Evolutionary conservation across 2,888 invertebrate genomes (phyloP), one percentile per base, ranked within the genome.

Genomic region (Watsonalla binaria): DNA sequence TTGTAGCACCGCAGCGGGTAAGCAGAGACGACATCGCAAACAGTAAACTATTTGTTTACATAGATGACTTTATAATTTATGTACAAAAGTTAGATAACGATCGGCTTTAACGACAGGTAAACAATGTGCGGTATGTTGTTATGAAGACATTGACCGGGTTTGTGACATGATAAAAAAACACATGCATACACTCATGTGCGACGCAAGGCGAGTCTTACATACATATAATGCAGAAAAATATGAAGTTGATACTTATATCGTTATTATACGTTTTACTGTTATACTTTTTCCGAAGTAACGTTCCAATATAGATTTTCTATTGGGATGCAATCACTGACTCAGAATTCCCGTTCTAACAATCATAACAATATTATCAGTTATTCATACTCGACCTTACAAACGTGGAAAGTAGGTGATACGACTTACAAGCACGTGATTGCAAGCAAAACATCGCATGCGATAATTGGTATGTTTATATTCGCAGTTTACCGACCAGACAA

Each of bases 21-120:
- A 51, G 55, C 54, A 52, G 61, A 54, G 51, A 49, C 59, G 58
- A 57, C 59, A 59, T 57, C 56, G 62, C 60, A 56, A 61, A 60
- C 54, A 58, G 15, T 14, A 8, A 56, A 56, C 53, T 63, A 64
- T 62, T 62, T 62, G 59, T 69, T 67, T 65, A 64, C 52, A 54
- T 53, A 56, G 59, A 63, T 49, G 59, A 58, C n/a, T 13, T 55
- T 53, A 52, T 55, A 54, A 50, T 24, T 24, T 24, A 24, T 24
- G 24, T 24, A 24, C 24, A 24, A 24, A 24, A 24, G 24, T 24
- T 24, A 24, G 24, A 24, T 24, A 24, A 24, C 24, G 24, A 24
- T 24, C 24, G 24, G 24, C 24, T 2, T 24, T 24, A 4, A 24
- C 24, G 48, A 35, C 37, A 49, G 49, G 14, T 49, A 8, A 42